Conservation (phyloP, 2,888 invertebrate genomes). For the Dicranocentrus wangi region DNA sequence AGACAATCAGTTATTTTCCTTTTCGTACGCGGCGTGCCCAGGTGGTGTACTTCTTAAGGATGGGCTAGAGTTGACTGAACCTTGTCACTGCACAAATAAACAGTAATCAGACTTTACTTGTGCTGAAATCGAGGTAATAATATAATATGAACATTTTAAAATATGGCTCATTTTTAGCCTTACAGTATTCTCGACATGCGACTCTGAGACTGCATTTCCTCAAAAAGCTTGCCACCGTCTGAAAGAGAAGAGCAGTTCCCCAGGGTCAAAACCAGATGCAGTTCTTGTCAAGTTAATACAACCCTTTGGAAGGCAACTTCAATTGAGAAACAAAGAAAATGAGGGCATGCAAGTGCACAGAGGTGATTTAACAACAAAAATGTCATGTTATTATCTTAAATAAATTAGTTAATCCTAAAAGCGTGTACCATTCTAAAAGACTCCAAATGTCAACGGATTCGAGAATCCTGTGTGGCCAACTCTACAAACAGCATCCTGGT, state of each 20-base stretch:
- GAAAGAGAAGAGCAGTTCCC: background rate
- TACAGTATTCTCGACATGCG: background rate
- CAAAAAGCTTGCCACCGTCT: background rate
- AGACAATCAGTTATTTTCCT: conserved; percentile 39
- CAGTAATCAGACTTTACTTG: conserved; percentile 20
- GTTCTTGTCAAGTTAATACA: conserved; percentile 4
- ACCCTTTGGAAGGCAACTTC: background rate
- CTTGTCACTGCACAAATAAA: conserved; percentile 32
- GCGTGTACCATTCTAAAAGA: conserved; percentile 1
- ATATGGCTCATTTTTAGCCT: no score
- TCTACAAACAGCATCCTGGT: background rate
- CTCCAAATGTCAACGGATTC: background rate
- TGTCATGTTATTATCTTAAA: no score
- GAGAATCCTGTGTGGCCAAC: background rate
- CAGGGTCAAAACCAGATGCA: background rate
- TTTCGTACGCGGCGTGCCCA: conserved; percentile 42
- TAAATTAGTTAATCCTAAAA: no score
- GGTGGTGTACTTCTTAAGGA: conserved; percentile 45
- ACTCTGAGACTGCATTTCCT: background rate
- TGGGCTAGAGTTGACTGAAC: conserved; percentile 31
- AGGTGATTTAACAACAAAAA: no score
- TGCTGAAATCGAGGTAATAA: no score
- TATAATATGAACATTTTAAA: no score
- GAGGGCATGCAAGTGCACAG: no score
- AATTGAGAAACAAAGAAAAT: background rate